Conservation (phyloP, 1,140 invertebrate species). For the Aporrectodea caliginosa region DNA sequence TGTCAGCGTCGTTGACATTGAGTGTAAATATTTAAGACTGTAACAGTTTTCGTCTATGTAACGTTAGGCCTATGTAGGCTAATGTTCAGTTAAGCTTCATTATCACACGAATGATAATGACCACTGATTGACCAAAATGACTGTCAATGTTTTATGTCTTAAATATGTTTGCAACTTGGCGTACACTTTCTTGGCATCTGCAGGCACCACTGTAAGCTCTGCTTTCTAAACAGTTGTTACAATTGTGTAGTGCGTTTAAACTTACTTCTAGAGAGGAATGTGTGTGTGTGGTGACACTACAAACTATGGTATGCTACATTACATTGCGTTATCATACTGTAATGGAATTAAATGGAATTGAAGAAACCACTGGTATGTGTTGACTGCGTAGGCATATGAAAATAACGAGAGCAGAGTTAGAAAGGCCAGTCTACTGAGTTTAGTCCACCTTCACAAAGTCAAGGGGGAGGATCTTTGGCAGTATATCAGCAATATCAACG, state of each 20-base stretch:
- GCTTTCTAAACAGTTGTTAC: neutral
- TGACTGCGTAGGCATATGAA: neutral
- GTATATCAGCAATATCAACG: neutral
- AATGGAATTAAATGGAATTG: neutral
- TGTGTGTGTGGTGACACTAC: neutral
- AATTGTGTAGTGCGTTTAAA: neutral
- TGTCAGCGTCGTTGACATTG: no score
- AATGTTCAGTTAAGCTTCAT: no score
- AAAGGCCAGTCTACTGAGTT: neutral
- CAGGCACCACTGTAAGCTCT: neutral
- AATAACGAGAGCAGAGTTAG: neutral
- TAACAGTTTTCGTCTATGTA: no score
- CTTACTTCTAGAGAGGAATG: neutral
- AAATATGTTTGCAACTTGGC: no score
- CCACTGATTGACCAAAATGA: no score
- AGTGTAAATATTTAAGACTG: no score
- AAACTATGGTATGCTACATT: no score
- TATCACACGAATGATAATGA: no score
- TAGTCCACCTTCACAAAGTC: neutral
- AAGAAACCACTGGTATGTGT: neutral
- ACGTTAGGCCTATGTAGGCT: no score
- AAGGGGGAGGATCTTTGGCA: neutral
- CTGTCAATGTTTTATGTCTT: no score
- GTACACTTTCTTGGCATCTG: neutral
- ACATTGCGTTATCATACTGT: no score